Base-by-base conservation (phyloP, 2,888 invertebrate genomes). In the Epinotia brunnichana region DNA sequence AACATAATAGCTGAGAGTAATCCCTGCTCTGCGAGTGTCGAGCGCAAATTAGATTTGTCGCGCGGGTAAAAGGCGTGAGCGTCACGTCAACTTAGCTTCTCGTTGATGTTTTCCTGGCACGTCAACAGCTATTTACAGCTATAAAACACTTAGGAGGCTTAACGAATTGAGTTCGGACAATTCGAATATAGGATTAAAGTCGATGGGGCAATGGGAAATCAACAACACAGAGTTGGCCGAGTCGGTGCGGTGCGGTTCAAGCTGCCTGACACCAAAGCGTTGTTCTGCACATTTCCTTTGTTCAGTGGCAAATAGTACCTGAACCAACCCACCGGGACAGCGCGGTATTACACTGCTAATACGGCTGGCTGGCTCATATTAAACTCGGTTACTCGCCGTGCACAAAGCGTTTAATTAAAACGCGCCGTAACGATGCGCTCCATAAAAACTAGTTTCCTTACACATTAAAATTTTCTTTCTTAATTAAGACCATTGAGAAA, bases 321-420 rank as follows among this genome's bases (percentile, higher is more conserved):
- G 66, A 41, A 24, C 64, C 64, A 35, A 54, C 39, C 54, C 54
- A 56, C 41, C 24, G 54, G 41, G 56, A 66, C 41, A 41, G 21
- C 21, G 41, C 61, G 41, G 53, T 61, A 69, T 69, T 69, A 69
- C 61, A 53, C 61, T 39, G 69, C 39, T 69, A 60, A 54, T 62
- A 44, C 57, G 21, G 64, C 64, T 64, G 24, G 61, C 69, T 53
- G 39, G 60, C 39, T 69, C 60, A 69, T 69, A 54, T 39, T 61
- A 53, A 69, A 69, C 54, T 41, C 66, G 39, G 69, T 60, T 61
- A 61, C 69, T 69, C 53, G 53, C 60, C 29, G 41, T 13, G 60
- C 72, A 72, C 72, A 67, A 72, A 72, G 72, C n/a, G 54, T 72
- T 60, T 72, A 72, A 72, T 72, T 72, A 72, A 67, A 72, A 67